phyloP scores from a whole-genome alignment of 2,113 vertebrate species.

The Hydropotes inermis region DNA sequence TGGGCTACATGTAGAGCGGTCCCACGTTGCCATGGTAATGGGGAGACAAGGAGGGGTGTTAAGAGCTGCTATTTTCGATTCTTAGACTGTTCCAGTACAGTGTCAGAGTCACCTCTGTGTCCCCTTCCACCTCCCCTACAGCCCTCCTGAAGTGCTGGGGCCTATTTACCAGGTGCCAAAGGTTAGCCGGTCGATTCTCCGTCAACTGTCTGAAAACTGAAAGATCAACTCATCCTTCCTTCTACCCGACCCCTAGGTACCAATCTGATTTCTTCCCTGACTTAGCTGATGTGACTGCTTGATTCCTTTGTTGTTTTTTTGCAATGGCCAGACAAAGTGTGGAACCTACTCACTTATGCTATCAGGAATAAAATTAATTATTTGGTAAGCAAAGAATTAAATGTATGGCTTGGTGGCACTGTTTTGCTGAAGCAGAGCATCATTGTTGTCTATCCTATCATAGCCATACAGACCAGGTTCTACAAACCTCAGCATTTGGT shows the following conservation, averaged over 20 bases:
- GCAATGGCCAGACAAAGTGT: background rate
- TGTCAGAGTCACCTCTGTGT: background rate
- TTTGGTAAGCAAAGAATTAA: background rate
- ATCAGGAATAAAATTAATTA: background rate
- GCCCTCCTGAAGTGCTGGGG: background rate
- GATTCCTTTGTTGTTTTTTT: background rate
- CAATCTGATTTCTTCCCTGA: background rate
- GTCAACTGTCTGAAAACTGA: background rate
- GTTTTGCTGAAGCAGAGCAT: background rate
- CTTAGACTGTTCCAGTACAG: background rate
- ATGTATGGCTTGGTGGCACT: background rate
- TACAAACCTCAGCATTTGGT: background rate
- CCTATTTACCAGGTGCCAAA: background rate
- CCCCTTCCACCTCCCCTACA: background rate
- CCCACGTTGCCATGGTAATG: background rate
- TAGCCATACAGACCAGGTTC: background rate
- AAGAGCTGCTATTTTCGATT: background rate
- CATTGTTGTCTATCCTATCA: background rate
- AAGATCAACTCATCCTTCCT: background rate
- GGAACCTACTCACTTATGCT: background rate
- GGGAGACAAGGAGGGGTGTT: background rate
- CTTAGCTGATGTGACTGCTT: background rate
- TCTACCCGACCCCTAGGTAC: background rate
- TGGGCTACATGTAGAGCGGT: background rate
- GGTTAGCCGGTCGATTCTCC: background rate